phyloP scores from a whole-genome alignment of 2,797 vertebrate genomes.

The Tangara arthus region DNA sequence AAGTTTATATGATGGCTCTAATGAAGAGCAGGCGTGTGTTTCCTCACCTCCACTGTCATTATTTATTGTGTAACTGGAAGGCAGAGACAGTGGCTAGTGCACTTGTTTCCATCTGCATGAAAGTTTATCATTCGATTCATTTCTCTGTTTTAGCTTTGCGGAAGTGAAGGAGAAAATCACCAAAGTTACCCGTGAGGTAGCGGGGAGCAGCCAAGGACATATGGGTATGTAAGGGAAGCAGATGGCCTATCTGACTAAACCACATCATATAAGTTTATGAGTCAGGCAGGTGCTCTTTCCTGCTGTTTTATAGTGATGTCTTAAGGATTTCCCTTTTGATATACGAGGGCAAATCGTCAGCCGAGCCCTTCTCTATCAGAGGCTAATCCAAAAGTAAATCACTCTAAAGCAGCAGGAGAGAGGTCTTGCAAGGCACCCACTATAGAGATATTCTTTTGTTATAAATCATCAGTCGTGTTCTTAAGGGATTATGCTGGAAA shows the following conservation, averaged over 20 bases:
- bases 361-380: conserved; percentile 61
- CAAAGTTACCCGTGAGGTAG: conserved; percentile 3
- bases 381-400: conserved; percentile 74
- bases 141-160: background rate
- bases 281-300: conserved; percentile 72
- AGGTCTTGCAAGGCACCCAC: conserved; percentile 46
- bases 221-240: conserved; percentile 67
- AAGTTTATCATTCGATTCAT: conserved; percentile 17
- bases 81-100: background rate
- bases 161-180: background rate
- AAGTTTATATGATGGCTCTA: background rate
- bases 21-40: background rate
- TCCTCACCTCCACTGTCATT: background rate
- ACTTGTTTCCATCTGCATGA: background rate
- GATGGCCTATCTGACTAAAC: conserved; percentile 68
- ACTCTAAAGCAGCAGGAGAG: conserved; percentile 67
- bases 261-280: conserved; percentile 69
- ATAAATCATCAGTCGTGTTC: conserved; percentile 68
- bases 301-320: conserved; percentile 75
- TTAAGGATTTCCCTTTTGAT: conserved; percentile 77
- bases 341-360: conserved; percentile 63
- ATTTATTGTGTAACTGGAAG: background rate
- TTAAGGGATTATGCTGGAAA: conserved; percentile 60
- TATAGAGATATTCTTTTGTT: conserved; percentile 51
- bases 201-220: conserved; percentile 17